Base-by-base conservation (phyloP, 2,888 invertebrate genomes). In the Pandemis cinnamomeana region DNA sequence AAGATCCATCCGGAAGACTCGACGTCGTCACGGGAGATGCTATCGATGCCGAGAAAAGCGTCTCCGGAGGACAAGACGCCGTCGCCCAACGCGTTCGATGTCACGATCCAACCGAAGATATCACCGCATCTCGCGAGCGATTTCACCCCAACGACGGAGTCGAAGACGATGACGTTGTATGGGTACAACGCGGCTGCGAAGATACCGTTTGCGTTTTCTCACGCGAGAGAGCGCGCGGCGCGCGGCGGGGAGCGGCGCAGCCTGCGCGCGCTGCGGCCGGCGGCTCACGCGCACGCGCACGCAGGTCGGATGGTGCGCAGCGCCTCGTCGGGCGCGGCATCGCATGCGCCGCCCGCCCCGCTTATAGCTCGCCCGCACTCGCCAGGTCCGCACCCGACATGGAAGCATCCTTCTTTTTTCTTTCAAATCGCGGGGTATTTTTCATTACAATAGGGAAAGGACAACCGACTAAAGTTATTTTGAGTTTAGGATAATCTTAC, bases 221-320 rank as follows among this genome's bases (percentile, higher is more conserved):
- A 94, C 83, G 89, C 64, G 7, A 6, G 48, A 7, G 61, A 44
- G 79, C 77, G 76, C 61, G 80, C 78, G 60, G 73, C 71, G 83
- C 83, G 41, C 48, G 64, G 46, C 13, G 82, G 85, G 58, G 86
- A 84, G 83, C 80, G 89, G 77, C 83, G 88, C 78, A 86, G 87
- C 76, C 83, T 89, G 81, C 87, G 89, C 77, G 83, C 86, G 79
- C 78, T 84, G 81, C 86, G 87, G 84, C 85, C 88, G 77, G 80
- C 11, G 79, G 81, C 55, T 7, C 80, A 78, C 91, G 86, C 91
- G 92, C 83, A n/a, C 79, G 81, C 51, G 7, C 80, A 78, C 75
- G 74, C 89, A 90, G 91, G 91, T 92, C 93, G 94, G 91, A 92
- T 94, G 91, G 93, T 93, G 88, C 93, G 94, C 87, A 93, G 93